Conservation (phyloP, 1,140 invertebrate genomes). For the Cherax destructor region DNA sequence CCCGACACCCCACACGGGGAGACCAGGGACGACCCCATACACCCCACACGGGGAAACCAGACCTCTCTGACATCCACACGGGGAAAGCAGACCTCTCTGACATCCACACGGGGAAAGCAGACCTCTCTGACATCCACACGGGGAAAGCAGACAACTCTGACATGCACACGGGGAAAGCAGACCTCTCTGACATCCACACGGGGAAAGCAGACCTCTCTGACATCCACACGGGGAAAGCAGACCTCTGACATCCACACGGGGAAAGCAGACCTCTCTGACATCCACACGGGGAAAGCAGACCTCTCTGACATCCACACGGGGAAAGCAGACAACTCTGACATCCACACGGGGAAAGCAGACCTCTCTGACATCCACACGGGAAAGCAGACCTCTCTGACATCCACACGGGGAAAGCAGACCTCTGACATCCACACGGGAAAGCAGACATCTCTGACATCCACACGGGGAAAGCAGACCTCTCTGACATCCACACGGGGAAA, state of each 20-base stretch:
- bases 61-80: background rate
- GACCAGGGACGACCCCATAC: background rate
- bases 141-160: background rate
- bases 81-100: background rate
- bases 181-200: no score
- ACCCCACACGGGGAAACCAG: background rate
- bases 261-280: background rate
- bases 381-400: background rate
- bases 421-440: background rate
- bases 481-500: no score
- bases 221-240: background rate
- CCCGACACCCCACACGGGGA: background rate
- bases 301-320: background rate
- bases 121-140: background rate
- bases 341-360: background rate
- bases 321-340: background rate
- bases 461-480: background rate
- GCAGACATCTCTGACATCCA: background rate
- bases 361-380: background rate
- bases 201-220: no score
- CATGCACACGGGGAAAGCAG: background rate
- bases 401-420: background rate
- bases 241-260: background rate
- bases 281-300: background rate
- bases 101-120: background rate